These are phyloP conservation scores for Cyrtodaria siliqua DNA, from an alignment of 2,888 invertebrate genomes.

Conservation along the genomic window DNA sequence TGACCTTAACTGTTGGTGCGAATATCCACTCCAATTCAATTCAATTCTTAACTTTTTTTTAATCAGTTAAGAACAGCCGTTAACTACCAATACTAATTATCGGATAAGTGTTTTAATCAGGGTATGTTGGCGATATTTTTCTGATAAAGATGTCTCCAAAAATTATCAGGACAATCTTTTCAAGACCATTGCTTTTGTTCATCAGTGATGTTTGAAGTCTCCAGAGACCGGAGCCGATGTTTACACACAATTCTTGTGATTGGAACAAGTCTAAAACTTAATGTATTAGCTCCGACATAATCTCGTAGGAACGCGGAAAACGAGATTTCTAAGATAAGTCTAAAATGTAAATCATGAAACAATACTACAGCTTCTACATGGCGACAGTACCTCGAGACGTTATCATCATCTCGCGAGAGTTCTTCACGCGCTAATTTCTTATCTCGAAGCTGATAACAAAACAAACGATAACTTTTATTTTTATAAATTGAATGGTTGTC, in stretches of 20 bases:
- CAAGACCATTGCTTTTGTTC: constrained; percentile 28
- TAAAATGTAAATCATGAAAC: constrained; percentile 51
- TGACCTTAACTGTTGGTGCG: no score
- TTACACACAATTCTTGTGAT: constrained; percentile 35
- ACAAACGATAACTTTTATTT: constrained; percentile 37
- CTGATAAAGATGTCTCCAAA: no score
- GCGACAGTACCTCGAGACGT: constrained; percentile 48
- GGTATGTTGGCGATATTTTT: no score
- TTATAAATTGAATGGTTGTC: constrained; percentile 48
- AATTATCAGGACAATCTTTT: neutral
- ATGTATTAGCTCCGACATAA: constrained; percentile 26
- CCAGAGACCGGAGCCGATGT: constrained; percentile 29
- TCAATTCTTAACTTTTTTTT: no score
- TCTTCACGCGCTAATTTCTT: constrained; percentile 41
- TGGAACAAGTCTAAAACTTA: constrained; percentile 42
- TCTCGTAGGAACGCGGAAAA: constrained; percentile 15
- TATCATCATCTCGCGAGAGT: constrained; percentile 56
- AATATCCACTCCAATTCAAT: no score
- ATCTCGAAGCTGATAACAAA: constrained; percentile 35
- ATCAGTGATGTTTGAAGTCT: constrained; percentile 22
- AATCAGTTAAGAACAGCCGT: no score
- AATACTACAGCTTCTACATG: constrained; percentile 35
- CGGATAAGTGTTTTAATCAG: no score
- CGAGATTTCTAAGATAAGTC: constrained; percentile 36
- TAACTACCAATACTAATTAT: no score